Evolutionary conservation across 2,888 invertebrate genomes (phyloP), one percentile per base, ranked within the genome.

Genomic region (Amiota communis): DNA sequence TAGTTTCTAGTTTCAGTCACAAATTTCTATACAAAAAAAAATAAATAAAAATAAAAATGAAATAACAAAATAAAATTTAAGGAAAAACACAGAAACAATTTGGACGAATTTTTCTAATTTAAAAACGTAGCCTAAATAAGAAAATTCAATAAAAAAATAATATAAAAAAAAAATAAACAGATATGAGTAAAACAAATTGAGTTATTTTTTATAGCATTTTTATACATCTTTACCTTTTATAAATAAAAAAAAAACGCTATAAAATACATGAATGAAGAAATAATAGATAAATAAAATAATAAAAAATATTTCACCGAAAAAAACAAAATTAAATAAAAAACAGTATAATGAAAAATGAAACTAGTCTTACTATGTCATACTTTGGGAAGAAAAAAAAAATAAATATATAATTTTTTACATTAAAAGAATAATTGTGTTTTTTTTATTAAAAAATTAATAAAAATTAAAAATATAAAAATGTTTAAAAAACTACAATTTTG

Each of bases 91-190:
- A 23, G 46, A 53, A 71, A 75, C 70, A 64, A 75, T 61, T 57
- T 77, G 75, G 73, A 75, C 78, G 88, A 88, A 88, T 88, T 88
- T 83, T 77, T 84, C 88, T 83, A 87, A 83, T 88, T 88, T 82
- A 82, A 88, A 86, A 84, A 83, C 81, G 81, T 78, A 80, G 82
- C 85, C 84, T 87, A 88, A 88, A 88, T 85, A 84, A 84, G 88
- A 87, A 87, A 88, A 88, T 88, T 87, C 88, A 79, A 79, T 10
- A 61, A 20, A 11, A 65, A 61, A 68, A 48, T 17, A 23, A 47
- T 61, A 64, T 51, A 13, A 48, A 57, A 56, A 10, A 47, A n/a
- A 36, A 53, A 15, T 15, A 59, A 59, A 59, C 2, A 13, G 47
- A 67, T 57, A 49, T 51, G 15, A n/a, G 15, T 15, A 15, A 48